Conservation (phyloP, 2,797 vertebrate genomes). For the Nannoperca australis region DNA sequence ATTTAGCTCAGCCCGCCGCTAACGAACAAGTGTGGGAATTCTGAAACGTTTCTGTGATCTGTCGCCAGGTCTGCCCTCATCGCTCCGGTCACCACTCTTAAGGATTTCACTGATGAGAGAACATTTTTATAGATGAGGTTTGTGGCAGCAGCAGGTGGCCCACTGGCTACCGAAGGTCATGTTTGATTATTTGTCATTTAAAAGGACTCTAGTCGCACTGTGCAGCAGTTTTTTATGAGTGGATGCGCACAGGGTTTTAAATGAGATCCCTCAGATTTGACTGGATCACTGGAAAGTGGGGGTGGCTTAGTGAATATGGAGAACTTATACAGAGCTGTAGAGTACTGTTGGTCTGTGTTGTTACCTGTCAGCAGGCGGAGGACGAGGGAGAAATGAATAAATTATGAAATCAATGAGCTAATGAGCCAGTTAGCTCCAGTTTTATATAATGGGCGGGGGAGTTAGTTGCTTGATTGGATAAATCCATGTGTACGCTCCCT, state of each 20-base stretch:
- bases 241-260: not conserved
- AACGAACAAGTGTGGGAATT: conserved; percentile 37
- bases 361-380: no score
- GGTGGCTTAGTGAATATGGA: no score
- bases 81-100: not conserved
- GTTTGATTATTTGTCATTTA: conserved; percentile 6
- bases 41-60: conserved; percentile 32
- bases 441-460: no score
- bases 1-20: conserved; percentile 43
- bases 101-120: conserved; percentile 19
- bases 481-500: not conserved
- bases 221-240: no score
- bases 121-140: not conserved
- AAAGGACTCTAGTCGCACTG: not conserved
- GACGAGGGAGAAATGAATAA: no score
- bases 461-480: no score
- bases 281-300: no score
- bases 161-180: not conserved
- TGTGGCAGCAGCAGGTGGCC: not conserved
- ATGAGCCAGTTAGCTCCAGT: no score
- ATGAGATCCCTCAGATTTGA: not conserved
- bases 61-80: not conserved
- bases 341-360: no score
- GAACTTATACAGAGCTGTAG: no score
- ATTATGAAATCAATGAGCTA: no score